phyloP scores from a whole-genome alignment of 2,113 vertebrate species.

The Oplegnathus fasciatus region DNA sequence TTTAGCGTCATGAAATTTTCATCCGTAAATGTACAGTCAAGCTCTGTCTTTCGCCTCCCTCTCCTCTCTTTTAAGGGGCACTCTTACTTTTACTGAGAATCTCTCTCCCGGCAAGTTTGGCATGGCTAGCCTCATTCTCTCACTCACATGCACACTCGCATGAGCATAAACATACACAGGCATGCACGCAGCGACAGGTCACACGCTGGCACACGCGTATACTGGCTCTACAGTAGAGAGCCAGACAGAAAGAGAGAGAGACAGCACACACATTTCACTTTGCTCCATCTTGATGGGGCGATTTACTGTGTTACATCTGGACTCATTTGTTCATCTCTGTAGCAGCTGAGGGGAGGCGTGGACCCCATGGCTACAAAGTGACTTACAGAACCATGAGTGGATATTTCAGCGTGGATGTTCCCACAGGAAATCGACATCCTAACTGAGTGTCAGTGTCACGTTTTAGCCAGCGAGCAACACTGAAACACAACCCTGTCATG shows the following conservation, averaged over 20 bases:
- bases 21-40: constrained; percentile 85
- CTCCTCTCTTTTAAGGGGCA: constrained; percentile 53
- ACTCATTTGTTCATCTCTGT: constrained; percentile 59
- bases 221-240: constrained; percentile 11
- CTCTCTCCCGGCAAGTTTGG: constrained; percentile 15
- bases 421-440: constrained; percentile 54
- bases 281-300: constrained; percentile 40
- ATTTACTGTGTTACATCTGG: constrained; percentile 63
- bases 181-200: constrained; percentile 35
- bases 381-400: constrained; percentile 41
- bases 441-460: constrained; percentile 22
- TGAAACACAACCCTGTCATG: constrained; percentile 19
- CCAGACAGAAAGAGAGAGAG: not conserved
- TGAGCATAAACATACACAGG: constrained; percentile 21
- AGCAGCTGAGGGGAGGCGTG: constrained; percentile 31
- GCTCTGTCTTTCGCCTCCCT: constrained; percentile 57
- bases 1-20: constrained; percentile 96
- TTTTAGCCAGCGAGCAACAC: constrained; percentile 26
- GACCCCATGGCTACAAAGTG: constrained; percentile 48
- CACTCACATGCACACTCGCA: constrained; percentile 42
- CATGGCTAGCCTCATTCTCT: constrained; percentile 42
- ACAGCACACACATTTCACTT: constrained; percentile 1
- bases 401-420: constrained; percentile 44
- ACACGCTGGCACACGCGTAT: not conserved
- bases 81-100: constrained; percentile 61